Base-by-base conservation (phyloP, 2,888 invertebrate species). In the Hedychridium roseum region DNA sequence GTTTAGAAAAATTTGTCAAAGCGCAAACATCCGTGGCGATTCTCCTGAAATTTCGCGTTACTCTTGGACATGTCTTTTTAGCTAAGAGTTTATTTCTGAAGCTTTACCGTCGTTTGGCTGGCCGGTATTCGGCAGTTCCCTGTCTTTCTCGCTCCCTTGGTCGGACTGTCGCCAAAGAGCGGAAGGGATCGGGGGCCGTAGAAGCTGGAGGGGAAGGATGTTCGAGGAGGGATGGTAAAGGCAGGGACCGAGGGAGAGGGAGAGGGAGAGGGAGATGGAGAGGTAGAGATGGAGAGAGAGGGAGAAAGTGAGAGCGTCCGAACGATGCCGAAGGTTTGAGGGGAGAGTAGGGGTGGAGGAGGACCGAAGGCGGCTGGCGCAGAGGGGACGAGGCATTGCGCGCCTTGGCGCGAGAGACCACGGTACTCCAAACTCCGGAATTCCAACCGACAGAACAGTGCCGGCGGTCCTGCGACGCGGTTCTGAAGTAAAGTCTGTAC, bases 381-480 rank as follows among this genome's bases (percentile, higher is more conserved):
- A n/a, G n/a, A n/a, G n/a, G n/a, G n/a, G n/a, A n/a, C n/a, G n/a
- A n/a, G n/a, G n/a, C n/a, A n/a, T n/a, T n/a, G n/a, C 54, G 64
- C 66, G 73, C 70, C 71, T 73, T 71, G 71, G 68, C 69, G 72
- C 70, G 71, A 60, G 63, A n/a, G n/a, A 54, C 62, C 63, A 68
- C 64, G 66, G 66, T n/a, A 69, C 69, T 69, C 67, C 64, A 68
- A 71, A 71, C 70, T 72, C 68, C 58, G 64, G 71, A 70, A 73
- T 77, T 73, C 64, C 73, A 71, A 71, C 70, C 67, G 66, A 62
- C 74, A 73, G 77, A 74, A 60, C 63, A 66, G 70, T 71, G 60
- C 64, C 66, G 71, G 66, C 73, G 64, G 63, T 70, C 71, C 64
- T 62, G 59, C 69, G 65, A 70, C 55, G 66, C 64, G 70, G 67